Conservation (phyloP, 53 echinoderm and acorn worm genomes). For the Astropecten irregularis region DNA sequence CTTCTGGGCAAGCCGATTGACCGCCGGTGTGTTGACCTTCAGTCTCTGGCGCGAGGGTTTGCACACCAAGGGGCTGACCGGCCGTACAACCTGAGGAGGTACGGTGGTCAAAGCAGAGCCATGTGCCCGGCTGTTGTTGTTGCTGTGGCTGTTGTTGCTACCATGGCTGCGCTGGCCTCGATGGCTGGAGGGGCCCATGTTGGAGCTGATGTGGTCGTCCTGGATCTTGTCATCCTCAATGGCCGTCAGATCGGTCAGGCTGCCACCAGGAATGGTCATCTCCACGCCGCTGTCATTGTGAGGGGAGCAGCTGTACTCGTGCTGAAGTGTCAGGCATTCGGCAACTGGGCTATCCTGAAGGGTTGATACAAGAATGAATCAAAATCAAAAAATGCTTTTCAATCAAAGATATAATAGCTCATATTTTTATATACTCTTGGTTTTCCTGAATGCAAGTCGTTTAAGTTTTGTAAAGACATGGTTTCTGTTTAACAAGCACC, state of each 20-base stretch:
- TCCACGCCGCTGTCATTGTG: conserved; percentile 99
- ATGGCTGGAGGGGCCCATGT: conserved; percentile 66
- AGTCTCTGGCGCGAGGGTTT: conserved; percentile 45
- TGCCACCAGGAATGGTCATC: conserved; percentile 90
- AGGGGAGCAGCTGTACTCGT: conserved; percentile 92
- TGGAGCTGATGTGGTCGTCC: conserved; percentile 94
- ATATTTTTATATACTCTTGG: no score
- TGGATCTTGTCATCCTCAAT: conserved; percentile 93
- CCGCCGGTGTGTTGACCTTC: conserved; percentile 58
- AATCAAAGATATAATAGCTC: neutral
- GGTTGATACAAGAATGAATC: neutral
- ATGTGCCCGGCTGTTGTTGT: neutral
- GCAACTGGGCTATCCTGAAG: conserved; percentile 44
- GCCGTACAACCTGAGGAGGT: conserved; percentile 52
- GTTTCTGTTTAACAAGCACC: no score
- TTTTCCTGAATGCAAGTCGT: no score
- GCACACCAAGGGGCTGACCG: conserved; percentile 76
- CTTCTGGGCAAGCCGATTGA: conserved; percentile 80
- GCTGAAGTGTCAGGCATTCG: conserved; percentile 47
- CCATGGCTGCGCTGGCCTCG: neutral
- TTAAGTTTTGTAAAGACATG: no score
- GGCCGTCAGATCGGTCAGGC: conserved; percentile 82
- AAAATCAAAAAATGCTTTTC: neutral
- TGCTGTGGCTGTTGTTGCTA: neutral
- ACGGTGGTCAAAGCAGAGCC: conserved; percentile 42